Percentiles rank a stretch among this genome's conserved stretches.
phyloP scores from a whole-genome alignment of 2,888 invertebrate species.

The Panopea generosa region DNA sequence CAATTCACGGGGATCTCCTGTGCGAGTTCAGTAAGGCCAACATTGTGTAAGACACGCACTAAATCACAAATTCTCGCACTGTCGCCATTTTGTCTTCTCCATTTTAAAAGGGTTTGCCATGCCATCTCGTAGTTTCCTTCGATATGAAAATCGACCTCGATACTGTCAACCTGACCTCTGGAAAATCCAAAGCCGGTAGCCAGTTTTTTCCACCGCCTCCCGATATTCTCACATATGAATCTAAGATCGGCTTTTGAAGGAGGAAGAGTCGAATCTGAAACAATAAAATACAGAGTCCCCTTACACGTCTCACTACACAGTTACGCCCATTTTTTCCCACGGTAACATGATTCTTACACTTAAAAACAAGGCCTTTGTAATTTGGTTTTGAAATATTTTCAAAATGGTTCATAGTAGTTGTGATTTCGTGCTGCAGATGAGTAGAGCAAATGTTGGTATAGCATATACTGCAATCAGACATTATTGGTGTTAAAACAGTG shows the following conservation, averaged over 20 bases:
- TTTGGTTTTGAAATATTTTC: too few species aligned
- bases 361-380: too few species aligned
- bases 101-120: constrained; percentile 49
- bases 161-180: constrained; percentile 27
- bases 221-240: constrained; percentile 48
- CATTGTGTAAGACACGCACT: constrained; percentile 25
- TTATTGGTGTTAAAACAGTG: too few species aligned
- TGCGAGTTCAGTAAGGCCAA: constrained; percentile 36
- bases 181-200: constrained; percentile 30
- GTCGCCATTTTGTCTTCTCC: constrained; percentile 30
- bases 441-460: too few species aligned
- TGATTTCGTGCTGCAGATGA: too few species aligned
- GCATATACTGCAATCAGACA: too few species aligned
- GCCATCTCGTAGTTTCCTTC: constrained; percentile 58
- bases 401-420: too few species aligned
- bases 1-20: constrained; percentile 28
- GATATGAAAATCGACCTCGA: constrained; percentile 38
- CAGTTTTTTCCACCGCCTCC: constrained; percentile 37
- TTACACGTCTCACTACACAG: too few species aligned
- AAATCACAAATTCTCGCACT: constrained; percentile 31
- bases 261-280: constrained; percentile 32
- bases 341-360: too few species aligned
- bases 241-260: constrained; percentile 36
- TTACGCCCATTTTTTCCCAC: too few species aligned
- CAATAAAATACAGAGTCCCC: too few species aligned